phyloP scores from a whole-genome alignment of 1,140 invertebrate species.

The Musca vetustissima region DNA sequence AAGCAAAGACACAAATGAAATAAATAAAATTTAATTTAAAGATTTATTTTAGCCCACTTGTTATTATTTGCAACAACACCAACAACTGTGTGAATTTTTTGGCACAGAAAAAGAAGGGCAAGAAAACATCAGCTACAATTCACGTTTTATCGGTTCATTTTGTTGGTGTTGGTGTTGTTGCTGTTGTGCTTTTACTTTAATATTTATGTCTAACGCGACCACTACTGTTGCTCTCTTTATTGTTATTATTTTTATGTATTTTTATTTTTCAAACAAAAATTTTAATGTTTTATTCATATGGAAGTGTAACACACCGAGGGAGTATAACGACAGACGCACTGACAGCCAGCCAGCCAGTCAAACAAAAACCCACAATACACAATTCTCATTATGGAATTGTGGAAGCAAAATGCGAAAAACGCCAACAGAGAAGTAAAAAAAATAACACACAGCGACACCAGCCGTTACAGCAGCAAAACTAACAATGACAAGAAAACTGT shows the following conservation, averaged over 20 bases:
- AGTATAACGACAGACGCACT: too few relatives aligned
- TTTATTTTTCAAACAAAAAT: not conserved
- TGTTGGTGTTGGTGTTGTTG: not conserved
- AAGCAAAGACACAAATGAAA: too few relatives aligned
- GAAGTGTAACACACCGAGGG: not conserved
- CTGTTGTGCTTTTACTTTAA: not conserved
- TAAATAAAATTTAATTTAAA: too few relatives aligned
- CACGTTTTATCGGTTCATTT: not conserved
- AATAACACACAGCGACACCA: too few relatives aligned
- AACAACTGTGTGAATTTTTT: not conserved
- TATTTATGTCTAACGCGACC: not conserved
- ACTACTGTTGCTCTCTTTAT: too few relatives aligned
- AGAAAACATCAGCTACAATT: not conserved
- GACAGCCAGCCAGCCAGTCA: too few relatives aligned
- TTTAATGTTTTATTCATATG: constrained; percentile 10
- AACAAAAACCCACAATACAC: too few relatives aligned
- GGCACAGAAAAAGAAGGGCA: not conserved
- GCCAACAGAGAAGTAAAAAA: too few relatives aligned
- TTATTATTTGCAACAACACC: too few relatives aligned
- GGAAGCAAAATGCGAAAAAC: too few relatives aligned
- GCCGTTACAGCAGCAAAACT: not conserved
- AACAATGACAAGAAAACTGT: not conserved
- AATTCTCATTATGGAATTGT: too few relatives aligned
- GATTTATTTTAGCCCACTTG: not conserved
- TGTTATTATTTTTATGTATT: not conserved